Base-by-base conservation (phyloP, 2,113 vertebrate species). In the Strigops habroptila region DNA sequence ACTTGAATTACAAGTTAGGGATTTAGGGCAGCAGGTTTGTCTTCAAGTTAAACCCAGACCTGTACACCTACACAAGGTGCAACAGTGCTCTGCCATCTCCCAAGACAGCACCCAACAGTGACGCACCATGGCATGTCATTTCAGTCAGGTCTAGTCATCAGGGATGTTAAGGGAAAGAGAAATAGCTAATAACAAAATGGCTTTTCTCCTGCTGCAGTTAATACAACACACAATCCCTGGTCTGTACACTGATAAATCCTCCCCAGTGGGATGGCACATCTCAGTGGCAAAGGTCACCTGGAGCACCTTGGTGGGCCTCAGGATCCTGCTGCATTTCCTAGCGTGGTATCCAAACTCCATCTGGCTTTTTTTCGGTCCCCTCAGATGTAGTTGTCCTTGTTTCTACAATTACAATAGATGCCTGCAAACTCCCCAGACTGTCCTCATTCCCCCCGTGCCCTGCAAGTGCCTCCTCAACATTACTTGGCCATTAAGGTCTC, bases 1-100 rank as follows among this genome's bases (percentile, higher is more conserved):
- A 90, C 74, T 76, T 94, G 80, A 95, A 88, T 83, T 78, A 84
- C 37, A 35, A 62, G 81, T 65, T 88, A 22, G 65, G 92, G 81
- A 93, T 83, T 76, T 86, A 78, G 63, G 74, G 48, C 83, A 75
- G 70, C 68, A 51, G 74, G 31, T 92, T 75, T 96, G 65, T 76
- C 52, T 89, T 52, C 6, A 0, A 17, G 15, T 86, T 55, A 76
- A 90, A 55, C 18, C 19, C 33, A 24, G 62, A 70, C 35, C 57
- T 41, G 11, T 41, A 27, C 57, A 57, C 39, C 52, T 12, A 3
- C 64, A 18, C 1, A 3, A 59, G 51, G 41, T 75, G 46, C 41
- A 43, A 37, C 51, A 27, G 15, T 41, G 33, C 46, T 74, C 82
- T 85, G 76, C 43, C 44, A 25, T 28, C 76, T 64, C 73, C 65